A percentile compares a stretch with the other conserved stretches of the same genome.
Conservation (phyloP, 2,888 invertebrate species). For the Epiblema foenella region DNA sequence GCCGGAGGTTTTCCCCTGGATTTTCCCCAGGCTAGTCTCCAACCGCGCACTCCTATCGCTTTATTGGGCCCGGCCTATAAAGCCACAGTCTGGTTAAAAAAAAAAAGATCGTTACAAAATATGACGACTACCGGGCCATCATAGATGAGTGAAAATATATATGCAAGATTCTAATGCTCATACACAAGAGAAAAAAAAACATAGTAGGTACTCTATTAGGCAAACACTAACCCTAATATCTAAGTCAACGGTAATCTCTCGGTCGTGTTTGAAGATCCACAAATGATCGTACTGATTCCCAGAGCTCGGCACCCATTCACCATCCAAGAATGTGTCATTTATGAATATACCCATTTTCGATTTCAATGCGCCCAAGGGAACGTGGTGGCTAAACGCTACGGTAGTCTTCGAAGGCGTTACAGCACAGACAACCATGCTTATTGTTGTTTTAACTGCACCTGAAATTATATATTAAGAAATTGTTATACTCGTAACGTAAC, state of each 20-base stretch:
- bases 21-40: too few species aligned
- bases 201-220: background rate
- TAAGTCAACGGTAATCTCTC: constrained; percentile 53
- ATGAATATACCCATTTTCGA: constrained; percentile 61
- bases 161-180: too few species aligned
- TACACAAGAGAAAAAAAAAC: background rate
- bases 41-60: too few species aligned
- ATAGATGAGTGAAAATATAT: too few species aligned
- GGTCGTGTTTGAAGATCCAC: constrained; percentile 73
- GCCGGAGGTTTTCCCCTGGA: too few species aligned
- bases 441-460: constrained; percentile 76
- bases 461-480: constrained; percentile 46
- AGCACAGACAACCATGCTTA: constrained; percentile 67
- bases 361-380: constrained; percentile 58
- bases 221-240: constrained; percentile 64
- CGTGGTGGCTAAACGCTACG: constrained; percentile 72
- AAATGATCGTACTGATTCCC: constrained; percentile 75
- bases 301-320: constrained; percentile 75
- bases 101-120: too few species aligned
- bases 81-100: too few species aligned
- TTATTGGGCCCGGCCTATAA: too few species aligned
- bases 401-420: constrained; percentile 67
- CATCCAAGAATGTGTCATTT: constrained; percentile 58
- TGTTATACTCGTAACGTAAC: too few species aligned
- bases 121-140: too few species aligned